Evolutionary conservation across 2,797 vertebrate genomes (phyloP).

Genomic region (Threskiornis aethiopicus): DNA sequence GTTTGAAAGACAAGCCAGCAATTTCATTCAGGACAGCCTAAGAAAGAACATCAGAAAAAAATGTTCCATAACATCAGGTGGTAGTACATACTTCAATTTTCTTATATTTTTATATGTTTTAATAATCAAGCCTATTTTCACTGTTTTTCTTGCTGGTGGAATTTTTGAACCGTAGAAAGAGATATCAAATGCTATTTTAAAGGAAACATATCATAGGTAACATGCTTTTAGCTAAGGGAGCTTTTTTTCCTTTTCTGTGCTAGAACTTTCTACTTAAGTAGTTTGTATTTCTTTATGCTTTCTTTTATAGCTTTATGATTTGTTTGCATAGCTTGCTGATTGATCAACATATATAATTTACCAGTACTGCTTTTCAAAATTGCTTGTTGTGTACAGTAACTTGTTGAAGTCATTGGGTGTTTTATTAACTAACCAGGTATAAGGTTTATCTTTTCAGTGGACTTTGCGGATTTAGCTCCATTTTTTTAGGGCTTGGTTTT

Average conservation of each 20-base stretch:
- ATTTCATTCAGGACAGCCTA: neutral
- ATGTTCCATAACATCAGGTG: neutral
- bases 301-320: slow-evolving; percentile 2
- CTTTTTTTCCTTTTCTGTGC: neutral
- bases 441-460: neutral
- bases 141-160: neutral
- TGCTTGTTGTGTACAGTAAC: neutral
- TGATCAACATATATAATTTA: neutral
- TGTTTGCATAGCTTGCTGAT: slow-evolving; percentile 1
- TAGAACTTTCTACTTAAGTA: neutral
- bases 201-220: neutral
- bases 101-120: neutral
- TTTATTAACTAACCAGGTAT: neutral
- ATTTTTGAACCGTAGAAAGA: neutral
- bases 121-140: neutral
- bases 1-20: neutral
- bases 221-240: neutral
- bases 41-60: neutral
- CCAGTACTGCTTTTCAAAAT: neutral
- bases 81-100: neutral
- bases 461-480: slow-evolving; percentile 6
- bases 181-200: neutral
- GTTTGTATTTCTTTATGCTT: slow-evolving; percentile 51
- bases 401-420: neutral
- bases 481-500: slow-evolving; percentile 1